Evolutionary conservation across 2,888 invertebrate species (phyloP), one percentile per base, ranked within the genome.

Genomic region (Nasonia oneida): DNA sequence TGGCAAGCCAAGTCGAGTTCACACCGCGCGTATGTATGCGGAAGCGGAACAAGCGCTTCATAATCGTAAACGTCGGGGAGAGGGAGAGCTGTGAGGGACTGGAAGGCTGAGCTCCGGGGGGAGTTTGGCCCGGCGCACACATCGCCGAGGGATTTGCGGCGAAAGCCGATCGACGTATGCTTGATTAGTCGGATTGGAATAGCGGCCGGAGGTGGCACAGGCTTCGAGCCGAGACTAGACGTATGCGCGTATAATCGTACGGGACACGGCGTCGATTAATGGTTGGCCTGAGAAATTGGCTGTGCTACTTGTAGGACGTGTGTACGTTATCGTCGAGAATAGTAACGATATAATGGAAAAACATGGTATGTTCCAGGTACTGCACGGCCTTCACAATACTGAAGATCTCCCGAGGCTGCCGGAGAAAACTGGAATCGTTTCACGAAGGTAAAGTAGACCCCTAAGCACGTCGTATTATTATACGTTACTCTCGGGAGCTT

Each of bases 371-470:
- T 84, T 87, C 1, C 86, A 87, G 87, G 70, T 87, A 85, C 33
- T 87, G 87, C 18, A 76, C 84, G 2, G 86, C 76, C 73, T 86
- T 87, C 84, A 87, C 85, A 67, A 84, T 87, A 81, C 77, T 87
- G 53, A 85, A 87, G 81, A 73, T 87, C 79, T 87, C 87, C 8
- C 85, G 74, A 61, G 85, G 86, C 67, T 87, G 87, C 73, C 79
- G 82, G 33, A 83, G 85, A 74, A 75, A 84, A 83, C 78, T 83
- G 75, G 83, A 84, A 75, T 87, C 85, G 61, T 80, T 87, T 50
- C 84, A 84, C 18, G 87, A 85, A 87, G 87, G 87, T 87, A 85
- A 15, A 76, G 29, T 42, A 33, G 23, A n/a, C 1, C 57, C 23
- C 23, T 39, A 70, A 71, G 42, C 42, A 29, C 1, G 4, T 37